Conservation (phyloP, 2,888 invertebrate species). For the Teinopalpus imperialis region DNA sequence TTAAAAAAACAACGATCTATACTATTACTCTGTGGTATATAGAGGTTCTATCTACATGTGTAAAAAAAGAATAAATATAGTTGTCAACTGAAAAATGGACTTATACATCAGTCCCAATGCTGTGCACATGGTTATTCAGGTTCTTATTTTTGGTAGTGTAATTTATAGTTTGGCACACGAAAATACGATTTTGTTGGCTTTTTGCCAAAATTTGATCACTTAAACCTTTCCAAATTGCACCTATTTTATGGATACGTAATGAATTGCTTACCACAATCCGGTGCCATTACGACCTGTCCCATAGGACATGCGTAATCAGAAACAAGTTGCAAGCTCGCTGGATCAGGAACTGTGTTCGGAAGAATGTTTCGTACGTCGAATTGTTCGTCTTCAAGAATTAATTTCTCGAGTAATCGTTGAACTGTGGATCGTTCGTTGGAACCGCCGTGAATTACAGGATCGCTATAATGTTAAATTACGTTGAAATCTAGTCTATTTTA, state of each 20-base stretch:
- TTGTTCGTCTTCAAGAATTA: conserved; percentile 96
- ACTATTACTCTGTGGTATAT: too few species aligned
- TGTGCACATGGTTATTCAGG: neutral
- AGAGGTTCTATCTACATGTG: too few species aligned
- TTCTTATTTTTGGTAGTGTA: conserved; percentile 4
- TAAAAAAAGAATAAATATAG: too few species aligned
- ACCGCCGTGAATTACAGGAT: conserved; percentile 93
- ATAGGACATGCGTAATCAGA: conserved; percentile 96
- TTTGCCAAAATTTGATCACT: conserved; percentile 11
- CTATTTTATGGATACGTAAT: conserved; percentile 9
- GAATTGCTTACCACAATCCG: conserved; percentile 90
- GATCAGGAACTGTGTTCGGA: conserved; percentile 97
- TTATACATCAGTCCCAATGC: too few species aligned
- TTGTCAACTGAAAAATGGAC: too few species aligned
- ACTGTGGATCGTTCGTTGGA: conserved; percentile 94
- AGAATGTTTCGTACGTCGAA: conserved; percentile 96
- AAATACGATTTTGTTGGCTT: conserved; percentile 13
- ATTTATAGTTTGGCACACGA: conserved; percentile 16
- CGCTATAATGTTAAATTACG: conserved; percentile 80
- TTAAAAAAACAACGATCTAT: too few species aligned
- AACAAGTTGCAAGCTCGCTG: conserved; percentile 91
- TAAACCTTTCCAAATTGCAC: conserved; percentile 4
- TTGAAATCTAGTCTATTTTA: too few species aligned
- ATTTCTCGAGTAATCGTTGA: conserved; percentile 91
- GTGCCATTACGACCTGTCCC: conserved; percentile 96